Conservation (phyloP, 2,888 invertebrate genomes). For the Synanthedon tipuliformis region DNA sequence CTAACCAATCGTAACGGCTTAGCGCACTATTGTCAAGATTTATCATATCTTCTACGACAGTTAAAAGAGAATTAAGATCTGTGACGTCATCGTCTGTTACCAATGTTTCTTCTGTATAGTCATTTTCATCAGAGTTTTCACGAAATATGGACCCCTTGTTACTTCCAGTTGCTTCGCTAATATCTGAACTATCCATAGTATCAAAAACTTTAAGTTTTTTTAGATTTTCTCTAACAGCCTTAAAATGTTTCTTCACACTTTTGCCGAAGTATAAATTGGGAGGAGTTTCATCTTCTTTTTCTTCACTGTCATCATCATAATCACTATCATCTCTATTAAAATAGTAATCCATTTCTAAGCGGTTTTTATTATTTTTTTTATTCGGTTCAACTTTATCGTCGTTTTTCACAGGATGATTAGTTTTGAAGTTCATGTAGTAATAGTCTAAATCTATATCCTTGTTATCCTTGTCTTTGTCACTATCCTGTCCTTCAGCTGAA, state of each 20-base stretch:
- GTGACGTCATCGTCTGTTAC: neutral
- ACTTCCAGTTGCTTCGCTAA: no score
- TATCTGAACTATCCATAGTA: no score
- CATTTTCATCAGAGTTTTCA: neutral
- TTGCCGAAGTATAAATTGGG: neutral
- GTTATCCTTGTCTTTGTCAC: neutral
- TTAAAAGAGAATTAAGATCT: constrained; percentile 15
- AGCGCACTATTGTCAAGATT: constrained; percentile 20
- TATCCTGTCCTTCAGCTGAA: neutral
- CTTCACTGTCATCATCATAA: neutral
- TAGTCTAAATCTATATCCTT: neutral
- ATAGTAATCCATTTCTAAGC: constrained; percentile 25
- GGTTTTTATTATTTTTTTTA: no score
- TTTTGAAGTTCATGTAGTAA: neutral
- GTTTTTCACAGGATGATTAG: no score
- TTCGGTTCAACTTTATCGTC: no score
- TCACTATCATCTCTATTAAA: constrained; percentile 9
- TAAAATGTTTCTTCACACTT: neutral
- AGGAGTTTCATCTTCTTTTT: neutral
- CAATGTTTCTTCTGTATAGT: neutral
- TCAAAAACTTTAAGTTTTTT: neutral
- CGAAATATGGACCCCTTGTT: no score
- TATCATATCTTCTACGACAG: constrained; percentile 36
- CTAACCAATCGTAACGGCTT: constrained; percentile 40
- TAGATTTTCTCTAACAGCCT: neutral